These are phyloP conservation scores for Protosalanx chinensis DNA, from an alignment of 2,797 vertebrate genomes.

Conservation along the genomic window DNA sequence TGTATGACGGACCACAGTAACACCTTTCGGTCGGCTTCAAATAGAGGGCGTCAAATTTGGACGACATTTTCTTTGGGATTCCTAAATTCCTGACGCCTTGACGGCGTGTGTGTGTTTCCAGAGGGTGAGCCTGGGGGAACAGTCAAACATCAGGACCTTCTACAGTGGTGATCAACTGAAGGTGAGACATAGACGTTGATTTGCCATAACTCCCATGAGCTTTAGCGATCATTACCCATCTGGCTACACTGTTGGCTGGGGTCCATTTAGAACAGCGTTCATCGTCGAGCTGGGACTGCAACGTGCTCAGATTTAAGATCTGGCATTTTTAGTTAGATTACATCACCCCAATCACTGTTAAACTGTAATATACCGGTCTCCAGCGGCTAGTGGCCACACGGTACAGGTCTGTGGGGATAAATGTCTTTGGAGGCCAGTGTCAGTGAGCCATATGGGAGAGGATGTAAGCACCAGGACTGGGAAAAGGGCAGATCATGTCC, in stretches of 20 bases:
- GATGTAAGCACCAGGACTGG: neutral
- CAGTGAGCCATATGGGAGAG: too few species aligned
- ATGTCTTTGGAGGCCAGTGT: too few species aligned
- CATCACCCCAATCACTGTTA: too few species aligned
- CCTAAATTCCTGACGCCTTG: neutral
- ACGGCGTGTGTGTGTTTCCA: neutral
- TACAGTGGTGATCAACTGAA: conserved; percentile 1
- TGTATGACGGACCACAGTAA: neutral
- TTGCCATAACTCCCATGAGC: neutral
- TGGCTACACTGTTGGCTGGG: too few species aligned
- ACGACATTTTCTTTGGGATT: neutral
- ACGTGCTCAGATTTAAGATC: too few species aligned
- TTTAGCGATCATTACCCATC: neutral
- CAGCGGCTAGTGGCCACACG: too few species aligned
- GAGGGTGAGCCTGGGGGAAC: neutral
- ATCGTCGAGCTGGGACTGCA: too few species aligned
- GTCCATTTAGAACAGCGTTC: too few species aligned
- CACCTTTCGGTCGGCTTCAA: neutral
- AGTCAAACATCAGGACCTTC: neutral
- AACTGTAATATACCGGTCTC: too few species aligned
- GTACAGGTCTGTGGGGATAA: too few species aligned
- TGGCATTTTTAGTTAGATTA: too few species aligned
- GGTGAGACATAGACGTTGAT: neutral
- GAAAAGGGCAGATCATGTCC: neutral
- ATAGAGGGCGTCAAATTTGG: neutral